Conservation (phyloP, 2,888 invertebrate genomes). For the Dynastes tityus region DNA sequence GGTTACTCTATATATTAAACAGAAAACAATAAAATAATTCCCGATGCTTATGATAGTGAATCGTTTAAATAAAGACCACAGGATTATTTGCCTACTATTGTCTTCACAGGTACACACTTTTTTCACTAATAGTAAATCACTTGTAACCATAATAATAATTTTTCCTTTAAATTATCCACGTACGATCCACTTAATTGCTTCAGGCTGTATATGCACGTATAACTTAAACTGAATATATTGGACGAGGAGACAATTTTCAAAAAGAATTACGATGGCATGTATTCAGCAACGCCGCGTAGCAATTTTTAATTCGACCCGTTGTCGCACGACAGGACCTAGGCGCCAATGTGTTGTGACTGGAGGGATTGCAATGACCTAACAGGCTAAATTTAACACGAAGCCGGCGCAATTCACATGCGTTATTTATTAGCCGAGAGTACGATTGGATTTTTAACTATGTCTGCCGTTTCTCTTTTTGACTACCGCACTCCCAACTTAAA, state of each 20-base stretch:
- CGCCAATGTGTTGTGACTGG: constrained; percentile 65
- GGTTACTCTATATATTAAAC: too few species aligned
- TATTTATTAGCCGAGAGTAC: constrained; percentile 58
- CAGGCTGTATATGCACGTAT: too few species aligned
- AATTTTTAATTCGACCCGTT: constrained; percentile 46
- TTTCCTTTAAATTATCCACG: too few species aligned
- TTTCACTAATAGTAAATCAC: too few species aligned
- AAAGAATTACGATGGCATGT: constrained; percentile 10
- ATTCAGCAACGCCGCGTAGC: neutral
- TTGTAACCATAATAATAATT: too few species aligned
- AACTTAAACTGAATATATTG: too few species aligned
- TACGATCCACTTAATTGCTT: too few species aligned
- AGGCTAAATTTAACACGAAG: constrained; percentile 63
- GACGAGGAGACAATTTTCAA: neutral
- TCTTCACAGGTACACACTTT: too few species aligned
- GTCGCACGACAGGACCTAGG: constrained; percentile 54
- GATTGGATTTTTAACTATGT: constrained; percentile 55
- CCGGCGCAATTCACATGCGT: constrained; percentile 55
- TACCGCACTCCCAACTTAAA: constrained; percentile 18
- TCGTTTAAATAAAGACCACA: too few species aligned
- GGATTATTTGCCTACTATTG: too few species aligned
- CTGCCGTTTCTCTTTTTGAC: constrained; percentile 42
- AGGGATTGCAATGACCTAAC: constrained; percentile 65
- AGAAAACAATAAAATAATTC: too few species aligned
- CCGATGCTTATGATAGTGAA: too few species aligned